Evolutionary conservation across 1,140 invertebrate genomes (phyloP).

Genomic region (Mya arenaria): DNA sequence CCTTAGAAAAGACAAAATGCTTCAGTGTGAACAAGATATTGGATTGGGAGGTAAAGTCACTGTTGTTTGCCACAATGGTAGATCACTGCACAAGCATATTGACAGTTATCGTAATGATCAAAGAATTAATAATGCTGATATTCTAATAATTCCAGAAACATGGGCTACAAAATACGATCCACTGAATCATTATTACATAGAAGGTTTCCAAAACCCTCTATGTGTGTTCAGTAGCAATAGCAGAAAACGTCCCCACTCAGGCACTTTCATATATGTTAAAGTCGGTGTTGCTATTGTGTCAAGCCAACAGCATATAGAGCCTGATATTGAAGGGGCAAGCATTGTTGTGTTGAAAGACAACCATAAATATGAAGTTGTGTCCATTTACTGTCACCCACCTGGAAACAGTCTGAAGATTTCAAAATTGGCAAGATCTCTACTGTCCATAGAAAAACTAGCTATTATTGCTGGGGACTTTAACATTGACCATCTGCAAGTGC

Average conservation of each 20-base stretch:
- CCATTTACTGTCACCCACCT: slow-evolving; percentile 21
- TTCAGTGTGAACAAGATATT: background rate
- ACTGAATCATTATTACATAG: background rate
- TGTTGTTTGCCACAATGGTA: slow-evolving; percentile 15
- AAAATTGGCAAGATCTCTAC: background rate
- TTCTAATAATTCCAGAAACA: slow-evolving; percentile 27
- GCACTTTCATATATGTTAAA: slow-evolving; percentile 40
- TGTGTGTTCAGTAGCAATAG: background rate
- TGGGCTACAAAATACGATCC: slow-evolving; percentile 4
- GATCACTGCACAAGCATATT: slow-evolving; percentile 32
- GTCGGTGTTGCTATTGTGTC: background rate
- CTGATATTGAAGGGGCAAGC: slow-evolving; percentile 12
- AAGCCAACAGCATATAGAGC: slow-evolving; percentile 14
- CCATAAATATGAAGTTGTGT: background rate
- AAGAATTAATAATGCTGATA: slow-evolving; percentile 1
- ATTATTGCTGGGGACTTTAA: slow-evolving; percentile 25
- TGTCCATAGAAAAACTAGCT: background rate
- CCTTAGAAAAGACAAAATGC: background rate
- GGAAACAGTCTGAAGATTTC: slow-evolving; percentile 21
- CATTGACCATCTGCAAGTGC: slow-evolving; percentile 1
- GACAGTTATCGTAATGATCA: slow-evolving; percentile 1
- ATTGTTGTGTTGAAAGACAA: slow-evolving; percentile 10
- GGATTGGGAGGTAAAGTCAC: background rate
- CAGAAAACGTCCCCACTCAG: slow-evolving; percentile 15
- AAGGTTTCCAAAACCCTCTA: background rate